Conservation (phyloP, 2,888 invertebrate species). For the Ectemnius cavifrons region DNA sequence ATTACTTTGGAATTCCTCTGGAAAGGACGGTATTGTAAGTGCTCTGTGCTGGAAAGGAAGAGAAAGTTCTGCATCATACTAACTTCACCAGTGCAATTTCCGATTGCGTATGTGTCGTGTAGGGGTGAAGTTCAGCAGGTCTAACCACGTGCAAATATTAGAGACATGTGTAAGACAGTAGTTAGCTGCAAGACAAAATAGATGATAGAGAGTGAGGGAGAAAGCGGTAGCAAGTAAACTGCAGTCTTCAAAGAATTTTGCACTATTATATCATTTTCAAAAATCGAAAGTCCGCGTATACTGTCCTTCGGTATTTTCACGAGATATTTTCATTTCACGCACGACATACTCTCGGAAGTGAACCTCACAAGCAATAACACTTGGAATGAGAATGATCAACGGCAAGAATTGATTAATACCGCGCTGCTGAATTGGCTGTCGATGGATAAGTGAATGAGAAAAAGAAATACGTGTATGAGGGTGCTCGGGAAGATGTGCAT, state of each 20-base stretch:
- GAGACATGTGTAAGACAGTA: conserved; percentile 32
- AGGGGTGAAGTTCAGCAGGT: conserved; percentile 21
- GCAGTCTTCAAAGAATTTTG: not conserved
- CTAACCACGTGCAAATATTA: conserved; percentile 52
- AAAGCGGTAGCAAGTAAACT: not conserved
- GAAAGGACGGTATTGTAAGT: too few species aligned
- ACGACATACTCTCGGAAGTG: conserved; percentile 40
- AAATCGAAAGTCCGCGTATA: too few species aligned
- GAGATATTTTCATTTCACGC: not conserved
- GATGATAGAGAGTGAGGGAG: conserved; percentile 25
- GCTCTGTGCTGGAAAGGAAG: too few species aligned
- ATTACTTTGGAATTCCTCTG: too few species aligned
- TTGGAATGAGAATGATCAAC: conserved; percentile 9
- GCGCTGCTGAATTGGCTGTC: too few species aligned
- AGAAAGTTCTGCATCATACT: too few species aligned
- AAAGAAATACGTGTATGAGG: conserved; percentile 28
- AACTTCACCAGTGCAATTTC: too few species aligned
- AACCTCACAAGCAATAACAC: conserved; percentile 32
- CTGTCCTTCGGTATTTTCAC: too few species aligned
- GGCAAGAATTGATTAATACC: too few species aligned
- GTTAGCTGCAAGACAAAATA: conserved; percentile 30
- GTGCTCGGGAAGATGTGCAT: conserved; percentile 17
- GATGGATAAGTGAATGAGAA: not conserved
- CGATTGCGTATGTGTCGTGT: too few species aligned
- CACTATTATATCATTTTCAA: too few species aligned